A percentile compares a stretch with the other conserved stretches of the same genome.
These are phyloP conservation scores for Arctia plantaginis DNA, from an alignment of 2,888 invertebrate species.

Conservation along the genomic window DNA sequence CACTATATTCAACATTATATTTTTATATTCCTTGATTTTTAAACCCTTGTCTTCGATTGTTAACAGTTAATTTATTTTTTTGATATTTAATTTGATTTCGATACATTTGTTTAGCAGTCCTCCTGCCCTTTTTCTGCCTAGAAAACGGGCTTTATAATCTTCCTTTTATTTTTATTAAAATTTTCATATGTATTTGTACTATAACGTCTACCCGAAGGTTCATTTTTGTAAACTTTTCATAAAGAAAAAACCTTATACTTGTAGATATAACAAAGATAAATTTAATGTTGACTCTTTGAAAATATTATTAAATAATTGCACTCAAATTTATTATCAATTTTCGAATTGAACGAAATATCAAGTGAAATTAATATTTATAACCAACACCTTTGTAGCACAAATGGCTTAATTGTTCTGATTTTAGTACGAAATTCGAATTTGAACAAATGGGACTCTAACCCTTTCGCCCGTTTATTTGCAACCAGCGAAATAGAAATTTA, in stretches of 20 bases:
- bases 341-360: constrained; percentile 10
- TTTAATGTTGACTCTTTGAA: background rate
- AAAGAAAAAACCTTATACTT: background rate
- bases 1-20: background rate
- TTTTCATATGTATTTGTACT: background rate
- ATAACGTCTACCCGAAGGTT: background rate
- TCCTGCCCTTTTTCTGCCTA: background rate
- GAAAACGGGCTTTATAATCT: background rate
- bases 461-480: constrained; percentile 58
- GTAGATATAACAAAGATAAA: no score
- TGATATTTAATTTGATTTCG: background rate
- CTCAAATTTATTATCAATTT: constrained; percentile 6
- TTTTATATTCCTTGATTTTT: background rate
- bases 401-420: constrained; percentile 51
- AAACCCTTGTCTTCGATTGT: background rate
- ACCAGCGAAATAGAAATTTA: constrained; percentile 70
- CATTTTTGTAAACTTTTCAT: background rate
- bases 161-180: background rate
- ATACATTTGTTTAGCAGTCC: background rate
- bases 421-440: constrained; percentile 46
- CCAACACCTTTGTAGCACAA: constrained; percentile 28
- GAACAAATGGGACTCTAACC: constrained; percentile 48
- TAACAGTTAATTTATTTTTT: background rate
- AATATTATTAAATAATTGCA: background rate
- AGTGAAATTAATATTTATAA: constrained; percentile 35